Evolutionary conservation across 2,888 invertebrate genomes (phyloP).

Genomic region (Agonum fuliginosum): DNA sequence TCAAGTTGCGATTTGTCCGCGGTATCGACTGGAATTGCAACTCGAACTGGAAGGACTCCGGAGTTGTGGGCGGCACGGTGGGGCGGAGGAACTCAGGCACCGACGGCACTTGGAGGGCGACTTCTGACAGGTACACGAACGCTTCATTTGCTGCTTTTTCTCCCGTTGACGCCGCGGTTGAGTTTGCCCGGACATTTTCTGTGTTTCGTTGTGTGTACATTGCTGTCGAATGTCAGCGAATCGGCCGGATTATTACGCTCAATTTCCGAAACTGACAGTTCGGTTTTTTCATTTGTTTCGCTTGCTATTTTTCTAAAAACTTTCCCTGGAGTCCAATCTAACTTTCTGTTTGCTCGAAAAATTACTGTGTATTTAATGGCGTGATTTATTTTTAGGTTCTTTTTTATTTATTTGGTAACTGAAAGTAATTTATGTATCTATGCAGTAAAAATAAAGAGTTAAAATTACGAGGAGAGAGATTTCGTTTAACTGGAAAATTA

Average conservation of each 20-base stretch:
- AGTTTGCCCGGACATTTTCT: neutral
- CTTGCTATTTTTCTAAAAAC: neutral
- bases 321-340: too few relatives aligned
- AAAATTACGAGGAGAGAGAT: slow-evolving; percentile 35
- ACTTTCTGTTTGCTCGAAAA: too few relatives aligned
- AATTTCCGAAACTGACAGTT: slow-evolving; percentile 25
- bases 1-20: slow-evolving; percentile 54
- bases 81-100: neutral
- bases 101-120: neutral
- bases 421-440: neutral
- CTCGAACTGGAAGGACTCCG: slow-evolving; percentile 63
- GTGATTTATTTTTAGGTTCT: too few relatives aligned
- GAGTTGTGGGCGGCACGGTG: slow-evolving; percentile 66
- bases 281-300: slow-evolving; percentile 29
- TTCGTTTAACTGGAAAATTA: slow-evolving; percentile 42
- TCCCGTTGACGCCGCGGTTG: neutral
- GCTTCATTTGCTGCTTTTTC: neutral
- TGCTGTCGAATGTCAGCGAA: slow-evolving; percentile 11
- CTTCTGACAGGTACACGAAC: slow-evolving; percentile 21
- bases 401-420: too few relatives aligned
- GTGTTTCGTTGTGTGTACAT: neutral
- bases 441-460: slow-evolving; percentile 21
- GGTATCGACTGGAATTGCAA: slow-evolving; percentile 55
- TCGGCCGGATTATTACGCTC: neutral
- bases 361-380: too few relatives aligned